These are phyloP conservation scores for Mayetiola destructor DNA, from an alignment of 2,888 invertebrate genomes.

Conservation along the genomic window DNA sequence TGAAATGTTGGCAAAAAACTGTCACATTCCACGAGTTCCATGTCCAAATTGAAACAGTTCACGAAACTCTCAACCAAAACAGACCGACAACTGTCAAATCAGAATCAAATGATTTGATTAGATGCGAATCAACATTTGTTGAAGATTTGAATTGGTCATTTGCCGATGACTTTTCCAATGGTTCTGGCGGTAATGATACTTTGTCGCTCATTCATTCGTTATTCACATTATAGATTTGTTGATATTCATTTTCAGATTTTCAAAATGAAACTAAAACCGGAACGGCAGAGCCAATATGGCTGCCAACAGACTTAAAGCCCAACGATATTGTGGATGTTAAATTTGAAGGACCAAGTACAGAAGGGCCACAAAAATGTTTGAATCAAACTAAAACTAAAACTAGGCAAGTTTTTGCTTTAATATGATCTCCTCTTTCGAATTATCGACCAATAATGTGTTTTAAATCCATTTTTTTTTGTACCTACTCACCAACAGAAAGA, in stretches of 20 bases:
- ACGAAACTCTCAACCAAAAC: background rate
- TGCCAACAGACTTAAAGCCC: too few species aligned
- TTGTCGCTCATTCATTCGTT: too few species aligned
- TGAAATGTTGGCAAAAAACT: slow-evolving; percentile 5
- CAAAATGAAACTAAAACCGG: too few species aligned
- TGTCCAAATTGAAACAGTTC: background rate
- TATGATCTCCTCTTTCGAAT: too few species aligned
- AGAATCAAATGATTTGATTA: background rate
- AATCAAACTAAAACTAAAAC: background rate
- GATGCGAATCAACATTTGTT: background rate
- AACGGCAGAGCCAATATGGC: too few species aligned
- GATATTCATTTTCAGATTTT: too few species aligned
- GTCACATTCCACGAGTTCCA: slow-evolving; percentile 1
- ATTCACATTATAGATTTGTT: too few species aligned
- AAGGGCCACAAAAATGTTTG: background rate
- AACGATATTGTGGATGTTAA: too few species aligned
- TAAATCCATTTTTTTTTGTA: too few species aligned
- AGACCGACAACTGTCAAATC: background rate
- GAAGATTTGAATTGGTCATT: slow-evolving; percentile 6
- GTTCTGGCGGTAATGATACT: background rate
- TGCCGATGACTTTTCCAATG: background rate
- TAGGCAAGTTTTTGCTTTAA: too few species aligned
- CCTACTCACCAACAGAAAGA: too few species aligned
- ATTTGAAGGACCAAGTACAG: background rate
- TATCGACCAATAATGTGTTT: too few species aligned